Conservation (phyloP, 2,888 invertebrate species). For the Dioctria linearis region DNA sequence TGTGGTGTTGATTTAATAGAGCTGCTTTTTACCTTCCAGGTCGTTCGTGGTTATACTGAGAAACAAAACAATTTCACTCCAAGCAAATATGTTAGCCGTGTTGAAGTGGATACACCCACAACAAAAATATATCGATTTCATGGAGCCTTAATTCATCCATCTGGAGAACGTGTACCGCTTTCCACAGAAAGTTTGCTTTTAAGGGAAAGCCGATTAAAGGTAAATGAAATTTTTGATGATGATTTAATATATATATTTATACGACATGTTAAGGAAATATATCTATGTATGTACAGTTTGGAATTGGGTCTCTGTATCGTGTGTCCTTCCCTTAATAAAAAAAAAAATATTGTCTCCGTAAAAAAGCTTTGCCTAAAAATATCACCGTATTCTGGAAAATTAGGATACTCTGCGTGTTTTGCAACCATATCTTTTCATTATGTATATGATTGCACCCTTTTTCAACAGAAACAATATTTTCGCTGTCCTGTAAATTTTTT, state of each 20-base stretch:
- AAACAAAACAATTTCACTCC: conserved; percentile 84
- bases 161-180: conserved; percentile 84
- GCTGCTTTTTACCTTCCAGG: conserved; percentile 65
- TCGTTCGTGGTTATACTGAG: conserved; percentile 70
- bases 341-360: no score
- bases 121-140: conserved; percentile 96
- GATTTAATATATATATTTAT: no score
- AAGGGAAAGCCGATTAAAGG: conserved; percentile 89
- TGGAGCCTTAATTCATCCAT: conserved; percentile 87
- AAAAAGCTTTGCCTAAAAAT: no score
- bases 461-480: neutral
- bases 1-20: conserved; percentile 4
- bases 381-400: no score
- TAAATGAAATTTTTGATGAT: conserved; percentile 57
- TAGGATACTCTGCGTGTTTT: neutral
- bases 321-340: no score
- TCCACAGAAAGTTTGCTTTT: conserved; percentile 92
- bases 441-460: no score
- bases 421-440: neutral
- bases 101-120: conserved; percentile 95
- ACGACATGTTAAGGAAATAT: no score
- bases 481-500: neutral
- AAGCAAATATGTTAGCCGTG: conserved; percentile 83
- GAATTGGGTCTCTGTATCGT: no score
- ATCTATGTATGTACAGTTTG: no score